Evolutionary conservation across 2,113 vertebrate species (phyloP), one percentile per base, ranked within the genome.

Genomic region (Ammospiza nelsoni): DNA sequence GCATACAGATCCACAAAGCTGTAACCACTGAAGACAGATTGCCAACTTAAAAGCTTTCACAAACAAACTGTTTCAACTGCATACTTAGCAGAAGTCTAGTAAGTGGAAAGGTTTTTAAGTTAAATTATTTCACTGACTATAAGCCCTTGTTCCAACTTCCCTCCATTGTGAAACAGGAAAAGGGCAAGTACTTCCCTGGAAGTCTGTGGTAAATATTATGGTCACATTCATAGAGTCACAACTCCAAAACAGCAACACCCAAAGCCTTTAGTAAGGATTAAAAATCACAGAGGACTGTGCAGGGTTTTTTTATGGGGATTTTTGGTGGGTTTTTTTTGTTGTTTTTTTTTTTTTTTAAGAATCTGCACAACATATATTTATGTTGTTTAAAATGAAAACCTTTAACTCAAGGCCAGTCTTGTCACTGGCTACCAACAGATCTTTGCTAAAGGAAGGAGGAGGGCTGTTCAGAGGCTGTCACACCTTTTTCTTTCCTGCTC

Each of bases 151-250:
- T 95, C 63, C 84, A 86, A 91, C 92, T 95, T 95, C 93, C 93
- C 75, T 87, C 67, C 65, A 95, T 92, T 95, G 94, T 95, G 78
- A 90, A 82, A 59, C 94, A 95, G 96, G 94, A 95, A 95, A 95
- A 90, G 85, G 85, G 79, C 87, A 93, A 91, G 91, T 17, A 88
- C 94, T 84, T 95, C 74, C 94, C 93, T 91, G 91, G 93, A 95
- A 96, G 75, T 59, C 90, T 88, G 84, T 5, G 13, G 84, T 94
- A 95, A 96, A 94, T 94, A 91, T 91, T 88, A 85, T 71, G 71
- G 78, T 80, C 79, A 54, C 65, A 74, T 85, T 95, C 72, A 46
- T 22, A 33, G 37, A 79, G 58, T 66, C 75, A 87, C 77, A 90
- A 69, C 46, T 78, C 66, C 82, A 10, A 57, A 89, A 29, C n/a